Evolutionary conservation across 1,140 invertebrate species (phyloP), one percentile per base, ranked within the genome.

Genomic region (Brachionus plicatilis): DNA sequence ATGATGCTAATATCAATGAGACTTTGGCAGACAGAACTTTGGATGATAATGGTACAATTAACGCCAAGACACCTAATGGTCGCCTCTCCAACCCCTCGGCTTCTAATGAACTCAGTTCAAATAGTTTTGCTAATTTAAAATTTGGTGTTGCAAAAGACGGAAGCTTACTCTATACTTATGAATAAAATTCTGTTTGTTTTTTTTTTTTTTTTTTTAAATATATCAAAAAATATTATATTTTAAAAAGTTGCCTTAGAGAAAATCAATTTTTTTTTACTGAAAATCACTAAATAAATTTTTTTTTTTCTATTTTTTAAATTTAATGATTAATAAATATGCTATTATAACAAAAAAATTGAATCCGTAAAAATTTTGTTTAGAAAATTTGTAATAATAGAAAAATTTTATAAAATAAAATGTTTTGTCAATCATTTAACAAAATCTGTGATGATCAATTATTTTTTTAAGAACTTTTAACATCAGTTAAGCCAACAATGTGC

Each of bases 91-190:
- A 68, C 33, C 12, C 17, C n/a, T 17, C 33, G 27, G 33, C 29
- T 43, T n/a, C 33, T 7, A 72, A n/a, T 43, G 68, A 72, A 20
- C 41, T 43, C 7, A 72, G 43, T 20, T 43, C 29, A 7, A 41
- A n/a, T 43, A 43, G 37, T 20, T 41, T 43, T 3, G 29, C 68
- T 17, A 72, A 72, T 72, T 72, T 72, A 45, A 72, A 72, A 72
- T 72, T 41, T 72, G 68, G 33, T 11, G 7, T 72, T 43, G 68
- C 41, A 43, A 72, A 72, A 72, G 68, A 72, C 17, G 68, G 68
- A 72, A 41, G 68, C 68, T 72, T 72, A 43, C 33, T 72, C 43
- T 72, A 72, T 17, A 72, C 68, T 45, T 72, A 72, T 72, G 68
- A 72, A 72, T 72, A 72, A 72, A 68, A 33, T 68, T 17, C 27